Conservation (phyloP, 2,797 vertebrate species). For the Antrozous pallidus region DNA sequence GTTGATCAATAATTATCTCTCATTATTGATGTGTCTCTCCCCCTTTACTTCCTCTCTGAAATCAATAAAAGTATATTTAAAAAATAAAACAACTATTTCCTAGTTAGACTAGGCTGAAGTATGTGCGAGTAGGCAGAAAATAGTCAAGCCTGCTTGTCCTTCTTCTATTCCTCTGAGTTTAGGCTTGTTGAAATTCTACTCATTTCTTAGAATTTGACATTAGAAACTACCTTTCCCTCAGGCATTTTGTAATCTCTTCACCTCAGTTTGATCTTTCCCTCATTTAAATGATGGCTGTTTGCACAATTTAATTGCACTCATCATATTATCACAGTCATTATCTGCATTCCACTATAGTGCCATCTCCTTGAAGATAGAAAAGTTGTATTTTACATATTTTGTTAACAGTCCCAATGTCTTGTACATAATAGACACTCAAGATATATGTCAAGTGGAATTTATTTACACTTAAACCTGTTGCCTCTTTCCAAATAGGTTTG, state of each 20-base stretch:
- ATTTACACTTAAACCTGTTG: background rate
- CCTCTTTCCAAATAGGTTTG: background rate
- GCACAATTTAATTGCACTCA: background rate
- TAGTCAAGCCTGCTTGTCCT: background rate
- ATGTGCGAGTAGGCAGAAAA: background rate
- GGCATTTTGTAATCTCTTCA: background rate
- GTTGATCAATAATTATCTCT: too few relatives aligned
- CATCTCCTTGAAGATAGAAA: background rate
- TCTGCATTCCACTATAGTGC: background rate
- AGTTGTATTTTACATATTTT: background rate
- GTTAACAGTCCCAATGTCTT: background rate
- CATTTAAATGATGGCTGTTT: background rate
- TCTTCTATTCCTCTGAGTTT: background rate
- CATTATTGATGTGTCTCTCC: too few relatives aligned
- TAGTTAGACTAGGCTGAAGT: background rate
- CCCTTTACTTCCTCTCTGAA: too few relatives aligned
- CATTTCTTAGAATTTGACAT: background rate
- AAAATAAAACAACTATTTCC: background rate
- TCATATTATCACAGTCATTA: background rate
- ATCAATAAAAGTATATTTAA: too few relatives aligned
- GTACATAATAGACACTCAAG: background rate
- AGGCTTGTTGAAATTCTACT: conserved; percentile 18
- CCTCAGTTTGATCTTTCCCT: background rate
- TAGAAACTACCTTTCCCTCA: background rate
- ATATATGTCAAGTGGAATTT: background rate